Base-by-base conservation (phyloP, 2,888 invertebrate genomes). In the Kryphioiulus occultus region DNA sequence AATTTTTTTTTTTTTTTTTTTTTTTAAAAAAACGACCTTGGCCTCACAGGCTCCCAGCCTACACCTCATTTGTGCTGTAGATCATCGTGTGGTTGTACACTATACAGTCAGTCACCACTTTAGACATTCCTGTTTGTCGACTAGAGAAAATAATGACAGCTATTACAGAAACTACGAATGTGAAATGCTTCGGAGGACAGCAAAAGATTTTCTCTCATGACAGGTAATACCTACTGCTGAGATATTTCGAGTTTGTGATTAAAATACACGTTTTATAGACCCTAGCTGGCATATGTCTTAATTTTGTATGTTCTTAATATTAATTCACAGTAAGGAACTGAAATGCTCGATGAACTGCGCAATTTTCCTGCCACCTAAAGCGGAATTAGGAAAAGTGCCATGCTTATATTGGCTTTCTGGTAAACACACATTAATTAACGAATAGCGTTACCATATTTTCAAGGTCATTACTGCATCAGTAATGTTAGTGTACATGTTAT, bases 291-390 rank as follows among this genome's bases (percentile, higher is more conserved):
- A 22, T 15, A 32, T 68, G 19, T 83, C 15, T 39, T 7, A 47
- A n/a, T 12, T 15, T 17, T 83, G 26, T 30, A 30, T 35, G 0
- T 88, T 89, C 30, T 87, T 88, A 88, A 44, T 88, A 88, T 22
- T 89, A 90, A 90, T 47, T 88, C 35, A 84, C 35, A 95, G 98
- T 88, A 92, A 93, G 39, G 95, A 95, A 90, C 92, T 98, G 88
- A 95, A 95, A 91, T 99, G 98, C 92, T 94, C 94, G 89, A 99
- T 98, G 97, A 98, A 96, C 91, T 98, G 99, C 92, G 97, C 96
- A 0, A 93, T 98, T 59, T 99, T 95, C 91, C 91, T 99, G 86
- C 99, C 99, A 22, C 95, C 97, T 0, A 94, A 96, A 91, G 93
- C 94, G 0, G 94, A 94, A 89, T 89, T 90, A 93, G 90, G 90